Percentiles rank a stretch among this genome's conserved stretches.
These are phyloP conservation scores for Anhinga rufa DNA, from an alignment of 2,113 vertebrate species.

Conservation along the genomic window DNA sequence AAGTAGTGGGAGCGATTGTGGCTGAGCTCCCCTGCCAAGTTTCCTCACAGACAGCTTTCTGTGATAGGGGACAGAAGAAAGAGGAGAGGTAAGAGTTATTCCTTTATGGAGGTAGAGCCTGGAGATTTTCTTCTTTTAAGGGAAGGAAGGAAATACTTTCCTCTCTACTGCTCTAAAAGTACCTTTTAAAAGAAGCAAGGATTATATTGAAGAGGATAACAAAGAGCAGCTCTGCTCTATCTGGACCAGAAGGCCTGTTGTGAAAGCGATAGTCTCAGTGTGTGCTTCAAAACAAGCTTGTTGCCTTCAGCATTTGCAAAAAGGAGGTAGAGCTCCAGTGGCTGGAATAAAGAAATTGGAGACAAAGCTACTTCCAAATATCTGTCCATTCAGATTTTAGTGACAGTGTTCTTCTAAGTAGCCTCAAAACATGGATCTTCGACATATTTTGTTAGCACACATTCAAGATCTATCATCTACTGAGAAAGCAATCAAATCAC, in stretches of 20 bases:
- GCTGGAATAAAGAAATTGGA: neutral
- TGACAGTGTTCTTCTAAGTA: neutral
- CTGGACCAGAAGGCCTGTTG: neutral
- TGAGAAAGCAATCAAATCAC: neutral
- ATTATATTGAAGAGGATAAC: neutral
- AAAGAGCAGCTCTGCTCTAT: neutral
- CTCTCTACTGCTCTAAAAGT: neutral
- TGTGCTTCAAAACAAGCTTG: neutral
- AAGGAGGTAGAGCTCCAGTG: neutral
- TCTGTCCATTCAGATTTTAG: neutral
- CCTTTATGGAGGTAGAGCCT: neutral
- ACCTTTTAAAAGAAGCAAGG: neutral
- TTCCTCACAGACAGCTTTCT: neutral
- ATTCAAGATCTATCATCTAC: neutral
- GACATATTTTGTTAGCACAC: neutral
- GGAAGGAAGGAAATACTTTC: neutral
- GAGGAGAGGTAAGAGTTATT: neutral
- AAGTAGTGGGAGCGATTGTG: neutral
- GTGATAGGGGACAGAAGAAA: neutral
- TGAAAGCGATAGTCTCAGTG: neutral
- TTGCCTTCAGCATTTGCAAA: neutral
- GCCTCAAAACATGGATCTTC: neutral
- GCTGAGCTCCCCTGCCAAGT: accelerated
- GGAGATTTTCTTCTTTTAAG: neutral
- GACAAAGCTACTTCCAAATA: neutral